Conservation (phyloP, 2,888 invertebrate species). For the Conomelus anceps region DNA sequence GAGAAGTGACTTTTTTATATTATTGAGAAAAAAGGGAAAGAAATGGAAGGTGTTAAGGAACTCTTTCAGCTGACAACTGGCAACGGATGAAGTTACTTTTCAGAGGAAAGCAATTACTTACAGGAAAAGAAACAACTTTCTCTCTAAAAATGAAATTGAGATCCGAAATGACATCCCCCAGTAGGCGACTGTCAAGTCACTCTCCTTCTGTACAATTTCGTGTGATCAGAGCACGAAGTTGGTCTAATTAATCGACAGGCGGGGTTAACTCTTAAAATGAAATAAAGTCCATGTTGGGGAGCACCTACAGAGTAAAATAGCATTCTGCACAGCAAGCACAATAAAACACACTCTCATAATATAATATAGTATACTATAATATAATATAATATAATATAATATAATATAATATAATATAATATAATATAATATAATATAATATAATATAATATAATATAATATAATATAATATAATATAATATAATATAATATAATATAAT, state of each 20-base stretch:
- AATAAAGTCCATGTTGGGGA: neutral
- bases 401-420: no score
- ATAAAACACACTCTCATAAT: no score
- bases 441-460: no score
- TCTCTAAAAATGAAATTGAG: slow-evolving; percentile 2
- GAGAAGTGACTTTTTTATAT: neutral
- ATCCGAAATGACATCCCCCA: neutral
- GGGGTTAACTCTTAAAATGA: neutral
- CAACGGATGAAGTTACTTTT: slow-evolving; percentile 10
- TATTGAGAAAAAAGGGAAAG: neutral
- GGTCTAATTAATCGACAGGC: neutral
- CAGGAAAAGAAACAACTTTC: slow-evolving; percentile 3
- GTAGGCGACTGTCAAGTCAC: neutral
- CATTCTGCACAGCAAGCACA: no score
- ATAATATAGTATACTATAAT: no score
- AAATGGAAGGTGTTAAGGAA: slow-evolving; percentile 1
- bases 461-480: no score
- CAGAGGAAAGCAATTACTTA: slow-evolving; percentile 8
- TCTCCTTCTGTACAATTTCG: neutral
- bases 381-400: no score
- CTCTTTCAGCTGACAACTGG: slow-evolving; percentile 2
- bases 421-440: no score
- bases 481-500: no score
- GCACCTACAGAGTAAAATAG: no score
- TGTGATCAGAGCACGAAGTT: neutral